Evolutionary conservation across 1,140 invertebrate genomes (phyloP).

Genomic region (Eumaeus atala): DNA sequence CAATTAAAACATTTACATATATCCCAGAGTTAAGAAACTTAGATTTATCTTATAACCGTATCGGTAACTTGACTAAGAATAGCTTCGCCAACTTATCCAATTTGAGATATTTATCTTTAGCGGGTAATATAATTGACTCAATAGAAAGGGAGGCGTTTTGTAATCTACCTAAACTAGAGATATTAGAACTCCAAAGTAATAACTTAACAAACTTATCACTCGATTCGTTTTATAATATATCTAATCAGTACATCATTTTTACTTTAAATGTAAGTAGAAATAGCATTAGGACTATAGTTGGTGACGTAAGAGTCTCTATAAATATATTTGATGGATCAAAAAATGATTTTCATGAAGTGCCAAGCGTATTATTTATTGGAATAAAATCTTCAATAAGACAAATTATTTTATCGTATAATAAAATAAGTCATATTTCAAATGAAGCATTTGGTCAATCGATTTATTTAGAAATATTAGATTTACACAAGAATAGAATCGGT

Average conservation of each 20-base stretch:
- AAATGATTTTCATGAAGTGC: constrained; percentile 80
- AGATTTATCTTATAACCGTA: constrained; percentile 82
- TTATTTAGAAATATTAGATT: constrained; percentile 82
- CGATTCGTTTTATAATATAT: constrained; percentile 80
- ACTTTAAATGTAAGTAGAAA: constrained; percentile 82
- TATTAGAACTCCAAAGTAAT: constrained; percentile 84
- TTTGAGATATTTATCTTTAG: constrained; percentile 81
- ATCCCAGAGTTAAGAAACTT: constrained; percentile 81
- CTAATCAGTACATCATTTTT: constrained; percentile 76
- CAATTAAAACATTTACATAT: constrained; percentile 78
- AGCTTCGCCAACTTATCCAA: constrained; percentile 81
- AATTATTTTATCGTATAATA: constrained; percentile 84
- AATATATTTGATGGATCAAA: constrained; percentile 82
- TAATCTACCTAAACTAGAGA: constrained; percentile 80
- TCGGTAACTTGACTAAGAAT: constrained; percentile 74
- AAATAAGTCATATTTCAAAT: constrained; percentile 80
- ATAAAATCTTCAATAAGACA: constrained; percentile 78
- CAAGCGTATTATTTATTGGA: constrained; percentile 77
- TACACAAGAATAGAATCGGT: constrained; percentile 84
- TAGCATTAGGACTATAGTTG: constrained; percentile 76
- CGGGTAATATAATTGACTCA: constrained; percentile 78
- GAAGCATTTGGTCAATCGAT: constrained; percentile 81
- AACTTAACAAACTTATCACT: constrained; percentile 79
- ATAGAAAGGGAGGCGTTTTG: constrained; percentile 79
- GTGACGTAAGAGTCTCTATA: constrained; percentile 75